Percentiles rank a stretch among this genome's conserved stretches.
These are phyloP conservation scores for Misgurnus mizolepis DNA, from an alignment of 2,113 vertebrate genomes.

Conservation along the genomic window DNA sequence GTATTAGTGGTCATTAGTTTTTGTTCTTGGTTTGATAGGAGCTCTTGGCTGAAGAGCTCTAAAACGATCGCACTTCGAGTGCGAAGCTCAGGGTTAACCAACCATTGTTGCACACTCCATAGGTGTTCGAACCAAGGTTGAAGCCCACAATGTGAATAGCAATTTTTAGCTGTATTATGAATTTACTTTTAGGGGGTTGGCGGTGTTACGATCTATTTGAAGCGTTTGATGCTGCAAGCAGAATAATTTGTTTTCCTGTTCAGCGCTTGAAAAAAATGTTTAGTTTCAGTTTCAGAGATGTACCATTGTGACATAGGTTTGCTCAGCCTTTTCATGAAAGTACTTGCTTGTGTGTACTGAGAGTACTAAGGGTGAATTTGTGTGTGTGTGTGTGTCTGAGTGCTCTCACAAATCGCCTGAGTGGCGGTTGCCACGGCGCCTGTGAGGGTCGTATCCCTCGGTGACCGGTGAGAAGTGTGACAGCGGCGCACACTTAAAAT, in stretches of 20 bases:
- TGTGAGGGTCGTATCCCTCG: constrained; percentile 67
- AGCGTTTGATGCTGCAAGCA: constrained; percentile 7
- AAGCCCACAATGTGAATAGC: constrained; percentile 38
- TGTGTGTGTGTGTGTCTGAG: constrained; percentile 52
- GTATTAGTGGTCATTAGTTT: constrained; percentile 49
- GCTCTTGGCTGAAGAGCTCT: constrained; percentile 49
- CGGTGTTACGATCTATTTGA: not conserved
- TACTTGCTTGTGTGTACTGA: constrained; percentile 35
- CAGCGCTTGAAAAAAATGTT: constrained; percentile 28
- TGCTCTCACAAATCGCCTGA: constrained; percentile 64
- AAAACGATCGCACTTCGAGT: constrained; percentile 42
- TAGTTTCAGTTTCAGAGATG: constrained; percentile 25
- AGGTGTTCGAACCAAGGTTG: constrained; percentile 50
- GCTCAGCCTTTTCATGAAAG: constrained; percentile 41
- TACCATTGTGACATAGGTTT: constrained; percentile 16
- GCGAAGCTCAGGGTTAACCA: constrained; percentile 53
- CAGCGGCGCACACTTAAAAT: constrained; percentile 52
- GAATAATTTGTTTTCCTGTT: constrained; percentile 23
- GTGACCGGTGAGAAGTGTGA: constrained; percentile 60
- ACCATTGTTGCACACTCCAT: constrained; percentile 50
- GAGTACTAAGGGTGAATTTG: not conserved
- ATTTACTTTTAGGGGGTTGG: constrained; percentile 29
- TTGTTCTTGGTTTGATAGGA: constrained; percentile 46
- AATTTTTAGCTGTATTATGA: constrained; percentile 28
- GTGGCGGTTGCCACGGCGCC: constrained; percentile 65